Evolutionary conservation across 2,888 invertebrate species (phyloP).

Genomic region (Hanleya hanleyi): DNA sequence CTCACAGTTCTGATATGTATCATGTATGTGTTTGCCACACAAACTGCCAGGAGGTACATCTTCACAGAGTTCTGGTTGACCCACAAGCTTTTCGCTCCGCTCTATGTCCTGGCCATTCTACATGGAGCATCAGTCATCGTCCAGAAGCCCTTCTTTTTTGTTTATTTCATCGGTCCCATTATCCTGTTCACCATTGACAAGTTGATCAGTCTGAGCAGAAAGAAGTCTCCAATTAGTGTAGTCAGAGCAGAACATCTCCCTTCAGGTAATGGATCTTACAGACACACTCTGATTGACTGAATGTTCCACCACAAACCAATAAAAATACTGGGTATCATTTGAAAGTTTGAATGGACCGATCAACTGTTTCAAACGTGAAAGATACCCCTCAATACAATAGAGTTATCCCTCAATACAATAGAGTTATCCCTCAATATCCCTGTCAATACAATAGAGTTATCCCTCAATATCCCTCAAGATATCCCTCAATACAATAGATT

Average conservation of each 20-base stretch:
- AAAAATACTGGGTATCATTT: no score
- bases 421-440: no score
- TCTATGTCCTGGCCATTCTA: constrained; percentile 77
- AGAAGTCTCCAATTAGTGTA: constrained; percentile 78
- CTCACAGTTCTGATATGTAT: constrained; percentile 76
- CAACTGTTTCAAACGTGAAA: no score
- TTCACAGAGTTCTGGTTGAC: constrained; percentile 79
- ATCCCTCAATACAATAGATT: no score
- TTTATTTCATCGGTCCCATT: constrained; percentile 78
- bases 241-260: constrained; percentile 77
- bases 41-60: constrained; percentile 76
- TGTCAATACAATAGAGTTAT: no score
- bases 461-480: no score
- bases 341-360: no score
- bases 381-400: no score
- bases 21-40: constrained; percentile 78
- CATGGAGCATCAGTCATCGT: constrained; percentile 76
- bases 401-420: no score
- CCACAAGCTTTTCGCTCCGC: constrained; percentile 78
- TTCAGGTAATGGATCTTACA: no score
- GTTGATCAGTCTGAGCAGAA: constrained; percentile 77
- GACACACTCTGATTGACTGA: no score
- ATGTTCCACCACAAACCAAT: no score
- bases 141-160: constrained; percentile 77
- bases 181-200: constrained; percentile 77